Evolutionary conservation across 2,888 invertebrate genomes (phyloP).

Genomic region (Pemphredon lugubris): DNA sequence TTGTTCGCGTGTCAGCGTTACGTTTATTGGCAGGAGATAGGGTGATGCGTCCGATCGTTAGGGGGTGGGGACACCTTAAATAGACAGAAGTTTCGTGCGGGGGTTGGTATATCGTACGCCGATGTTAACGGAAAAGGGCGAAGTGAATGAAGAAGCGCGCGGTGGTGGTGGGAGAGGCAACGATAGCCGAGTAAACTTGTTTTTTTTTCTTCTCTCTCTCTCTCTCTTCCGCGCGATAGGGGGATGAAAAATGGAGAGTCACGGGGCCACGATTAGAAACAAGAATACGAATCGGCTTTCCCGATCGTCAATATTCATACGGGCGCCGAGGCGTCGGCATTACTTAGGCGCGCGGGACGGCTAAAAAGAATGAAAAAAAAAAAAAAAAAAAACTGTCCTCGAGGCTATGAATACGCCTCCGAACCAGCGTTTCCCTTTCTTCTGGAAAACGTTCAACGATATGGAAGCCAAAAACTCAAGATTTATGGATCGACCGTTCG

Average conservation of each 20-base stretch:
- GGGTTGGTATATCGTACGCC: background rate
- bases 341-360: conserved; percentile 17
- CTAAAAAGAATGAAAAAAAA: too few relatives aligned
- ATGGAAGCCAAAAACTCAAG: conserved; percentile 29
- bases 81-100: conserved; percentile 18
- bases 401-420: conserved; percentile 21
- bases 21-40: conserved; percentile 61
- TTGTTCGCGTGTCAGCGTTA: conserved; percentile 44
- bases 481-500: conserved; percentile 25
- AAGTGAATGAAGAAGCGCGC: conserved; percentile 7
- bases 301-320: conserved; percentile 62
- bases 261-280: conserved; percentile 61
- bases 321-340: conserved; percentile 23
- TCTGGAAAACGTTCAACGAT: conserved; percentile 45
- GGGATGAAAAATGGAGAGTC: conserved; percentile 65
- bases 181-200: too few relatives aligned
- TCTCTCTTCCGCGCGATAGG: conserved; percentile 57
- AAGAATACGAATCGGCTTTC: conserved; percentile 58
- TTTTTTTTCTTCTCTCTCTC: too few relatives aligned
- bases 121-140: background rate
- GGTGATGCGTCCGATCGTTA: conserved; percentile 65
- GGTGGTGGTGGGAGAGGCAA: background rate
- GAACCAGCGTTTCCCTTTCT: conserved; percentile 1
- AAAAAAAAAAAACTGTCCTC: conserved; percentile 38
- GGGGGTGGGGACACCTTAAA: conserved; percentile 36